These are phyloP conservation scores for Ceratitis capitata DNA, from an alignment of 1,140 invertebrate genomes.

Conservation along the genomic window DNA sequence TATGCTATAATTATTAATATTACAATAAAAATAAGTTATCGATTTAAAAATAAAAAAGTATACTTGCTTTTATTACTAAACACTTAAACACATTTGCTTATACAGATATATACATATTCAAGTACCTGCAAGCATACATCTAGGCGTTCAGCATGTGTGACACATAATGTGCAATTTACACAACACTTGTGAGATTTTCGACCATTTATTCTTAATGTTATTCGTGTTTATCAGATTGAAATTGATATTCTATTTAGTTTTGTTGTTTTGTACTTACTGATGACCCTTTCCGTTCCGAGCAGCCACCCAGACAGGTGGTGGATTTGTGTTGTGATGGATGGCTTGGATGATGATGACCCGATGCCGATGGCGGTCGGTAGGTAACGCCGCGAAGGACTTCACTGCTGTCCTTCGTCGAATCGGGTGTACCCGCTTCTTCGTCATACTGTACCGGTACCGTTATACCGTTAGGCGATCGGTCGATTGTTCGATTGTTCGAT, in stretches of 20 bases:
- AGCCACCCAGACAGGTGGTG: constrained; percentile 70
- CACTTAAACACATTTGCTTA: not conserved
- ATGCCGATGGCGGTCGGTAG: constrained; percentile 65
- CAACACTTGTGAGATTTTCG: not conserved
- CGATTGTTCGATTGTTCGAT: not conserved
- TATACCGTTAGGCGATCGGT: not conserved
- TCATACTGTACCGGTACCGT: constrained; percentile 59
- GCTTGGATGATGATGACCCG: constrained; percentile 48
- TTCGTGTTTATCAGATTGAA: too few species aligned
- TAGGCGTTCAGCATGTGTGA: not conserved
- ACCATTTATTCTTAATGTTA: too few species aligned
- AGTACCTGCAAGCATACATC: constrained; percentile 16
- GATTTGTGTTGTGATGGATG: constrained; percentile 61
- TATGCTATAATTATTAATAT: too few species aligned
- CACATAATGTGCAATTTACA: not conserved
- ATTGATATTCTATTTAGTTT: not conserved
- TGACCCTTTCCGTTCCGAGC: constrained; percentile 70
- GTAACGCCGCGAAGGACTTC: constrained; percentile 65
- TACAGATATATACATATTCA: not conserved
- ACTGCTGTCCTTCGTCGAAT: constrained; percentile 66
- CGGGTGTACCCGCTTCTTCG: constrained; percentile 67
- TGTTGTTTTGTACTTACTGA: constrained; percentile 67
- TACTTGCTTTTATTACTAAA: not conserved
- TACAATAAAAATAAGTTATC: not conserved
- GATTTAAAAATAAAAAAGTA: not conserved